These are phyloP conservation scores for Tetrao urogallus DNA, from an alignment of 2,113 vertebrate genomes.

Conservation along the genomic window DNA sequence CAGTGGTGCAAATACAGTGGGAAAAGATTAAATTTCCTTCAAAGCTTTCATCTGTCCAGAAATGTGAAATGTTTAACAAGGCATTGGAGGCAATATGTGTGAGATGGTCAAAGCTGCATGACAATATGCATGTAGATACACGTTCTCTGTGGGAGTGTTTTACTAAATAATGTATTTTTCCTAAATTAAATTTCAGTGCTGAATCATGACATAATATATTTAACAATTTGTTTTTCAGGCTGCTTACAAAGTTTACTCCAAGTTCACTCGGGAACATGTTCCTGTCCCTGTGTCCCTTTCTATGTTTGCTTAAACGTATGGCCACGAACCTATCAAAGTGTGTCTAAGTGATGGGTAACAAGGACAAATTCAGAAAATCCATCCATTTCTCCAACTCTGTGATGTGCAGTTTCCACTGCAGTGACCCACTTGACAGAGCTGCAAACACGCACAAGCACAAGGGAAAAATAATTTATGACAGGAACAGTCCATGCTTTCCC, in stretches of 20 bases:
- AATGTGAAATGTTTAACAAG: not conserved
- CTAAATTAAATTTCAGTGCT: not conserved
- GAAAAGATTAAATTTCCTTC: not conserved
- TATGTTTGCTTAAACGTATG: not conserved
- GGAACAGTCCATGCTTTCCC: not conserved
- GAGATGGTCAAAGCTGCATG: not conserved
- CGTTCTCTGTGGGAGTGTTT: not conserved
- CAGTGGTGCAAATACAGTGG: not conserved
- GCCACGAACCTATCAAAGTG: not conserved
- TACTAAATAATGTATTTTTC: not conserved
- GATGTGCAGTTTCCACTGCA: not conserved
- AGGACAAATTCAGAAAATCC: conserved; percentile 15
- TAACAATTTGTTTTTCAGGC: not conserved
- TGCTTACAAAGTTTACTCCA: not conserved
- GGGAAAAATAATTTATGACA: not conserved
- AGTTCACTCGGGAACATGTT: not conserved
- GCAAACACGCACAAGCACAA: not conserved
- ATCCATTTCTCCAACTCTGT: not conserved
- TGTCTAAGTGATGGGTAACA: not conserved
- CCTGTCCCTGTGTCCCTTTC: not conserved
- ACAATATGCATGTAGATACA: not conserved
- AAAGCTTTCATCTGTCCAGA: not conserved
- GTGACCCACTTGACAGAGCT: not conserved
- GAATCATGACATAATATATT: not conserved
- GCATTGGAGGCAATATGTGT: not conserved